A percentile compares a stretch with the other conserved stretches of the same genome.
phyloP scores from a whole-genome alignment of 2,797 vertebrate genomes.

The Hephaestus fuliginosus region DNA sequence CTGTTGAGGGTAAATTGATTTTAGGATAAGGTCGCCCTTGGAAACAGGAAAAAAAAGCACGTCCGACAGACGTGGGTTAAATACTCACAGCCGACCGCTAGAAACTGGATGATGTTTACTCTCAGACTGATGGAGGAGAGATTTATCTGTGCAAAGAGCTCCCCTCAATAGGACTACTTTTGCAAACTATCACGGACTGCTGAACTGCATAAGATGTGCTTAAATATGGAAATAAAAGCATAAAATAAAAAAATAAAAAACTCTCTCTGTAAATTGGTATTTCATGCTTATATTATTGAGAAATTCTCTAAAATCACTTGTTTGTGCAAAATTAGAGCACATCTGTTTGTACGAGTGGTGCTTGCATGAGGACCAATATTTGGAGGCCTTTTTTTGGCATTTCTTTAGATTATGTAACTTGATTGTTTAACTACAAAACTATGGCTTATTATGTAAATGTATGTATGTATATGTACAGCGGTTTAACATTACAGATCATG shows the following conservation, averaged over 20 bases:
- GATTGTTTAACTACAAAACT: conserved; percentile 1
- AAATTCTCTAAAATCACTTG: no score
- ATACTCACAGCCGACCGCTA: not conserved
- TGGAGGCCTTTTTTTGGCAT: not conserved
- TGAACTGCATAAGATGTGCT: not conserved
- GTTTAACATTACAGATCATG: conserved; percentile 24
- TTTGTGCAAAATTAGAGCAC: no score
- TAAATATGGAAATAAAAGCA: not conserved
- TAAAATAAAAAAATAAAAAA: not conserved
- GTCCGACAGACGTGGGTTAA: conserved; percentile 9
- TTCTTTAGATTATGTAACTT: not conserved
- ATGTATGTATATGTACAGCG: not conserved
- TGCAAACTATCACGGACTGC: not conserved
- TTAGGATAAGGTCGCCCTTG: conserved; percentile 8
- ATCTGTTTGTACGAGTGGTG: no score
- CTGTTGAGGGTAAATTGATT: conserved; percentile 80
- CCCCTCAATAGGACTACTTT: not conserved
- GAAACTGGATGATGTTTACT: not conserved
- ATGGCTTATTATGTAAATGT: no score
- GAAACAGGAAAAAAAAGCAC: not conserved
- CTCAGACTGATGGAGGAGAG: not conserved
- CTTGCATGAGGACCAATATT: not conserved
- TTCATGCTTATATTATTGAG: no score
- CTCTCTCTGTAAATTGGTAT: not conserved
- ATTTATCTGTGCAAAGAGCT: conserved; percentile 11